A percentile compares a stretch with the other conserved stretches of the same genome.
phyloP scores from a whole-genome alignment of 2,888 invertebrate species.

The Prostheceraeus crozeri region DNA sequence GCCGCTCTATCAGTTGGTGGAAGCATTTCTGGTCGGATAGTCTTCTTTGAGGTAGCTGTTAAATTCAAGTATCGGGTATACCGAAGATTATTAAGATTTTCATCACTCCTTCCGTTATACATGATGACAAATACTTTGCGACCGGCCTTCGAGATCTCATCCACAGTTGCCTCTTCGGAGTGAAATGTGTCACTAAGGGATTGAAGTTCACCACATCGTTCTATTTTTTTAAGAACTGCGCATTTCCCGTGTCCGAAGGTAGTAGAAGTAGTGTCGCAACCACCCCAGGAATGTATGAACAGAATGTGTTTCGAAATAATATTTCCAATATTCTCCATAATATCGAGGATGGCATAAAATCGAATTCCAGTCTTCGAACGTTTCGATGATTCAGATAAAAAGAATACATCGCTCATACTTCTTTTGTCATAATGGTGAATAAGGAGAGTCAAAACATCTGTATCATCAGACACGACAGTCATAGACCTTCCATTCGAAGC shows the following conservation, averaged over 20 bases:
- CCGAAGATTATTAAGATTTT: slow-evolving; percentile 18
- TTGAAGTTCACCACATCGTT: slow-evolving; percentile 19
- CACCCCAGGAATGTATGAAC: slow-evolving; percentile 16
- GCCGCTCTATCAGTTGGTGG: slow-evolving; percentile 12
- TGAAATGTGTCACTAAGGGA: slow-evolving; percentile 28
- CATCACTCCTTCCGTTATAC: slow-evolving; percentile 1
- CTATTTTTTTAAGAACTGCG: slow-evolving; percentile 5
- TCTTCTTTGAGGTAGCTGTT: slow-evolving; percentile 14
- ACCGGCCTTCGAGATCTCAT: slow-evolving; percentile 15
- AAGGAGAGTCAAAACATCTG: slow-evolving; percentile 25
- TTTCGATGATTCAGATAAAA: slow-evolving; percentile 26
- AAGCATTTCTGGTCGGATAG: slow-evolving; percentile 12
- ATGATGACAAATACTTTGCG: slow-evolving; percentile 12
- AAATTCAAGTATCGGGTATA: slow-evolving; percentile 25
- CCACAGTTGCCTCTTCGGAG: background rate
- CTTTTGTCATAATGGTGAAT: slow-evolving; percentile 9
- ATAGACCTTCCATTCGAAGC: slow-evolving; percentile 10
- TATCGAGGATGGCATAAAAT: slow-evolving; percentile 13
- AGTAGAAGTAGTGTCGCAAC: slow-evolving; percentile 13
- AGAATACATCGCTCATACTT: slow-evolving; percentile 19
- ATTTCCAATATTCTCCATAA: slow-evolving; percentile 15
- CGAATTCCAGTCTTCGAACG: slow-evolving; percentile 26
- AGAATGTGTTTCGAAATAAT: slow-evolving; percentile 24
- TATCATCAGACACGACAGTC: slow-evolving; percentile 20
- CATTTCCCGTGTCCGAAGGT: slow-evolving; percentile 12